These are phyloP conservation scores for Potamilus streckersoni DNA, from an alignment of 1,140 invertebrate genomes.

Conservation along the genomic window DNA sequence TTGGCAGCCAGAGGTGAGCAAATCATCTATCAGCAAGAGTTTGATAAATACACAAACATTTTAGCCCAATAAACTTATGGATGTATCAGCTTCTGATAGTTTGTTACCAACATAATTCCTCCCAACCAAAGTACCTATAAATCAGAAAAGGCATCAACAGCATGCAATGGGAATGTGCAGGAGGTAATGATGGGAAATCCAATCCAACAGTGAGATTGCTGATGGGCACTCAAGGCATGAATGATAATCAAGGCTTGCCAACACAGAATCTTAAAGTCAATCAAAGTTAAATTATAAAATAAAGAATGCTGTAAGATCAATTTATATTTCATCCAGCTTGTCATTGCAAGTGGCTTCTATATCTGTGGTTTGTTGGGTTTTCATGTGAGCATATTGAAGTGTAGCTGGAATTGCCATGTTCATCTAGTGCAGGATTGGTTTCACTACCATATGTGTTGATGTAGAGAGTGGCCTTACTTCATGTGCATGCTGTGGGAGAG, in stretches of 20 bases:
- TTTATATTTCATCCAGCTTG: too few species aligned
- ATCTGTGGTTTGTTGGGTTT: too few species aligned
- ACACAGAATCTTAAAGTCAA: too few species aligned
- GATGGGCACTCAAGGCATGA: slow-evolving; percentile 33
- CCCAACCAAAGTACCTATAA: slow-evolving; percentile 43
- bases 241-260: slow-evolving; percentile 29
- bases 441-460: too few species aligned
- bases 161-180: neutral
- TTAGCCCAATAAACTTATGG: slow-evolving; percentile 27
- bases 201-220: slow-evolving; percentile 9
- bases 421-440: too few species aligned
- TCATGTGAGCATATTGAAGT: too few species aligned
- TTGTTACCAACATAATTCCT: slow-evolving; percentile 45
- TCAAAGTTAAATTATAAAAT: too few species aligned
- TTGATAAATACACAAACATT: slow-evolving; percentile 1
- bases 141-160: slow-evolving; percentile 36
- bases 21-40: slow-evolving; percentile 13
- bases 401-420: too few species aligned
- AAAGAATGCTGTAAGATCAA: too few species aligned
- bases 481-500: too few species aligned
- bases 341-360: too few species aligned
- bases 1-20: neutral
- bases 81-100: slow-evolving; percentile 59
- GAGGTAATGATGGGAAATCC: slow-evolving; percentile 26
- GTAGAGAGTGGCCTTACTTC: too few species aligned